Evolutionary conservation across 2,797 vertebrate genomes (phyloP).

Genomic region (Knipowitschia caucasica): DNA sequence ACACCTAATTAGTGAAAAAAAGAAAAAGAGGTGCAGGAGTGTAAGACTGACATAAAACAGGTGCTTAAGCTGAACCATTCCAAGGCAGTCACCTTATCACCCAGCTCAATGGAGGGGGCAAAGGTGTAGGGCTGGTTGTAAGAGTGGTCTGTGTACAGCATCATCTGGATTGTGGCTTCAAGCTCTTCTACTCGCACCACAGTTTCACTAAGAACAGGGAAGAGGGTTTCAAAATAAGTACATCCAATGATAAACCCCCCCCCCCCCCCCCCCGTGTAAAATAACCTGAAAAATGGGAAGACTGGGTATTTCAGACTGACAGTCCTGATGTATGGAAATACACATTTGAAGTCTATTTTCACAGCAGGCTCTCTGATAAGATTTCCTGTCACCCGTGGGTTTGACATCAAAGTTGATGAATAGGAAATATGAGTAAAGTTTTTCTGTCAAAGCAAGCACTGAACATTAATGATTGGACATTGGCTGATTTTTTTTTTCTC

Average conservation of each 20-base stretch:
- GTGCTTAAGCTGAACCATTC: neutral
- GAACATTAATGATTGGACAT: neutral
- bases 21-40: neutral
- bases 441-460: conserved; percentile 46
- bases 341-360: conserved; percentile 66
- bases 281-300: conserved; percentile 59
- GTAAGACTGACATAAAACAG: neutral
- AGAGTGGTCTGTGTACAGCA: conserved; percentile 61
- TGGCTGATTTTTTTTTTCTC: no score
- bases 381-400: conserved; percentile 49
- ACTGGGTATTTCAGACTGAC: conserved; percentile 67
- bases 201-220: conserved; percentile 43
- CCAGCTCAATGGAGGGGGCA: conserved; percentile 64
- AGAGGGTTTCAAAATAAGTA: neutral
- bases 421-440: conserved; percentile 69
- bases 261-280: no score
- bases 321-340: conserved; percentile 63
- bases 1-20: conserved; percentile 49
- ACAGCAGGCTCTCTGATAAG: conserved; percentile 69
- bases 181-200: conserved; percentile 58
- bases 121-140: conserved; percentile 51
- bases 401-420: conserved; percentile 63
- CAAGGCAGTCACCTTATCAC: conserved; percentile 45
- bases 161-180: conserved; percentile 67
- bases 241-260: no score